Conservation (phyloP, 1,140 invertebrate species). For the Belonocnema kinseyi region DNA sequence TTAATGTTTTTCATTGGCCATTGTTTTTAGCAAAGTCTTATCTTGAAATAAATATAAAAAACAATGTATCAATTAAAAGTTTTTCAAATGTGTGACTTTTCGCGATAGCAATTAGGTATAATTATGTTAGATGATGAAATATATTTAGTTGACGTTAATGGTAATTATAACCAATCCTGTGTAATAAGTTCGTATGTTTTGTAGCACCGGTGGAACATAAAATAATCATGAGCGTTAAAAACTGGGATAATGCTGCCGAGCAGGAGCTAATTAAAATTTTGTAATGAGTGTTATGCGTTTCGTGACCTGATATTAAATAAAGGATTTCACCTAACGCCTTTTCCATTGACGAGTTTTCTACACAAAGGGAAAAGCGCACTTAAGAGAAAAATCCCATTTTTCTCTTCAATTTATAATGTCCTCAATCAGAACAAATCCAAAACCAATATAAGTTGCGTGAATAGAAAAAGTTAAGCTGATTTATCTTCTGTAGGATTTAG, state of each 20-base stretch:
- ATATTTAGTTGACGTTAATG: background rate
- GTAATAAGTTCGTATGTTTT: slow-evolving; percentile 4
- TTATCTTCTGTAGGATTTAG: too few relatives aligned
- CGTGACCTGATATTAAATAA: slow-evolving; percentile 7
- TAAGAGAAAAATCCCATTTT: too few relatives aligned
- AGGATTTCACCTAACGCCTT: background rate
- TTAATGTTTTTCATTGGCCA: too few relatives aligned
- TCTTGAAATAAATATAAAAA: too few relatives aligned
- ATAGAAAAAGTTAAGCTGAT: too few relatives aligned
- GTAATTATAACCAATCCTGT: background rate
- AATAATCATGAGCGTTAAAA: background rate
- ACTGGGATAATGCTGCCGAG: slow-evolving; percentile 10
- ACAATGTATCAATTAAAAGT: too few relatives aligned
- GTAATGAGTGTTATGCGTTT: slow-evolving; percentile 3
- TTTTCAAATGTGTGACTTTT: background rate
- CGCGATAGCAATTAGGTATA: background rate
- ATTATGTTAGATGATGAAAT: background rate
- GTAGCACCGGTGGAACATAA: background rate
- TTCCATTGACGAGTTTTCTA: background rate
- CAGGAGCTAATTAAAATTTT: slow-evolving; percentile 27
- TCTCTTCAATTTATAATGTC: too few relatives aligned
- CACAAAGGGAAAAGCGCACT: background rate
- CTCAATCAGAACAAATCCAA: too few relatives aligned
- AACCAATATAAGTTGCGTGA: too few relatives aligned
- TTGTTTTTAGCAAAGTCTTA: too few relatives aligned